These are phyloP conservation scores for Cistogaster globosa DNA, from an alignment of 2,888 invertebrate species.

Conservation along the genomic window DNA sequence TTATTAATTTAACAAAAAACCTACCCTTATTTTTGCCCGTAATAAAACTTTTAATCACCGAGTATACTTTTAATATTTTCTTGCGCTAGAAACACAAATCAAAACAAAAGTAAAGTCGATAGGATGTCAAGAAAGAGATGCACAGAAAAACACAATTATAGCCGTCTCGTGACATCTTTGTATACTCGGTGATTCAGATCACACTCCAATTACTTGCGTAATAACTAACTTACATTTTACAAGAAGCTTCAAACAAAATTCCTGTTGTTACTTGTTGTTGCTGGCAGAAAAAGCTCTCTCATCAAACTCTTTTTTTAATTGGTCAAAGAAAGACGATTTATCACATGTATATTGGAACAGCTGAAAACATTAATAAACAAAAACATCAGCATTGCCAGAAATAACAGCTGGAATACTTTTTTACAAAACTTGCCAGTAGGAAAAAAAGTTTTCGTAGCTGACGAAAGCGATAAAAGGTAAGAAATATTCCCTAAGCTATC, in stretches of 20 bases:
- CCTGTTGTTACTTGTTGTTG: background rate
- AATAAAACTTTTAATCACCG: too few species aligned
- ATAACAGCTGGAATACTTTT: constrained; percentile 1
- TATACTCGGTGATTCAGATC: too few species aligned
- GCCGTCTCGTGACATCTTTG: too few species aligned
- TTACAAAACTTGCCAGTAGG: constrained; percentile 12
- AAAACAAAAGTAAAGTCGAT: too few species aligned
- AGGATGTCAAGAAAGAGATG: too few species aligned
- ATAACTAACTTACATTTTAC: constrained; percentile 11
- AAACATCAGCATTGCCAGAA: constrained; percentile 1
- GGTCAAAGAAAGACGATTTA: constrained; percentile 12
- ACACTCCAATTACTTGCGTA: constrained; percentile 29
- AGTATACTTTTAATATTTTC: too few species aligned
- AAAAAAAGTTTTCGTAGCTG: constrained; percentile 28
- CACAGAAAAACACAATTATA: too few species aligned
- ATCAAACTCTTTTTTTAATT: constrained; percentile 16
- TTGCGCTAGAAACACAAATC: too few species aligned
- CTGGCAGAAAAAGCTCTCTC: constrained; percentile 21
- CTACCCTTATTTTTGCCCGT: too few species aligned
- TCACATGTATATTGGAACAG: constrained; percentile 1
- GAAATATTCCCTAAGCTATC: too few species aligned
- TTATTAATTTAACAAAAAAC: too few species aligned
- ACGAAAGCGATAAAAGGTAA: constrained; percentile 14
- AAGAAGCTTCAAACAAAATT: constrained; percentile 20
- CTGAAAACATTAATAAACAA: constrained; percentile 10